Percentiles rank a stretch among this genome's conserved stretches.
These are phyloP conservation scores for Cariama cristata DNA, from an alignment of 2,113 vertebrate genomes.

Conservation along the genomic window DNA sequence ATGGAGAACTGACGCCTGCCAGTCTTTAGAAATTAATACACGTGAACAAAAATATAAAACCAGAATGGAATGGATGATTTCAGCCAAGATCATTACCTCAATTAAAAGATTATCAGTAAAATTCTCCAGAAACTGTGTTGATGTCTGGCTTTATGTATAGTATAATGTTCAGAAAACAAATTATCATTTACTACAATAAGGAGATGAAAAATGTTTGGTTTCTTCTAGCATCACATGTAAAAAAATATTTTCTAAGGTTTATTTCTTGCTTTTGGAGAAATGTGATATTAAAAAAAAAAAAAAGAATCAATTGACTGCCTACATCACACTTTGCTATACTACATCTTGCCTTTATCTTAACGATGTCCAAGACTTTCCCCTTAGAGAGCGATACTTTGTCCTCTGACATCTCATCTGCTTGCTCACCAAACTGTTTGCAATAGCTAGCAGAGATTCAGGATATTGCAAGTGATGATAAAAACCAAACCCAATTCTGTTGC, in stretches of 20 bases:
- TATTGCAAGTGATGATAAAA: slow-evolving; percentile 17
- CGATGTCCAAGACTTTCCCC: neutral
- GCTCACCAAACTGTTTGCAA: slow-evolving; percentile 13
- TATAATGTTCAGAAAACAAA: neutral
- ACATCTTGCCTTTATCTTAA: neutral
- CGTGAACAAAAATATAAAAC: neutral
- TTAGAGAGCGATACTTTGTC: neutral
- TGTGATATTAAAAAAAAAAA: neutral
- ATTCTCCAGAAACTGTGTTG: neutral
- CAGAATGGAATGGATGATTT: neutral
- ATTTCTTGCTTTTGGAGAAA: neutral
- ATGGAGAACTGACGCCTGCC: neutral
- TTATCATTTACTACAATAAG: neutral
- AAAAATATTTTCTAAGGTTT: neutral
- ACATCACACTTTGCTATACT: neutral
- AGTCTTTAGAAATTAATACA: neutral
- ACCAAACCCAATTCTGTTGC: slow-evolving; percentile 14
- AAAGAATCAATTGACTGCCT: neutral
- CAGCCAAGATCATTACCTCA: neutral
- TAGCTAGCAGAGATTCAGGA: slow-evolving; percentile 38
- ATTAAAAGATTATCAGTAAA: neutral
- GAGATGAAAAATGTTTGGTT: neutral
- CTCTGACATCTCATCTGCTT: slow-evolving; percentile 32
- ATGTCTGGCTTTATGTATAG: neutral
- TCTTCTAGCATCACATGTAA: neutral